Evolutionary conservation across 1,140 invertebrate genomes (phyloP).

Genomic region (Anastrepha obliqua): DNA sequence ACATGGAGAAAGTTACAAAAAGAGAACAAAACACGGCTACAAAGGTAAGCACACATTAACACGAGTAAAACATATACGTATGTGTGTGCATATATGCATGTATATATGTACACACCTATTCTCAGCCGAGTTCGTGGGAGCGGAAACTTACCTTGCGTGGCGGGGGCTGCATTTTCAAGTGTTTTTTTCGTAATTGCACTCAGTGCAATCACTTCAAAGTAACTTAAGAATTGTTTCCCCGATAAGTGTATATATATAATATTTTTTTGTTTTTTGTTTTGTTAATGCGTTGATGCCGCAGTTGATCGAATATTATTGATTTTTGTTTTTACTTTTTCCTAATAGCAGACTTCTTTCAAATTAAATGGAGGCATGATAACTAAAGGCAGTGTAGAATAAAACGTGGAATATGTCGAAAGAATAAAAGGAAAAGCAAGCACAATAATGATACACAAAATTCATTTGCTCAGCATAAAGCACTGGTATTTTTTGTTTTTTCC

Average conservation of each 20-base stretch:
- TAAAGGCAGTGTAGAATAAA: neutral
- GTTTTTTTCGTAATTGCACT: constrained; percentile 55
- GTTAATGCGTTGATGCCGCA: neutral
- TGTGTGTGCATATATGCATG: neutral
- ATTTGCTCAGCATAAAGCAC: neutral
- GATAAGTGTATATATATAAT: no score
- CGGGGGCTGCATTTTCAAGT: constrained; percentile 71
- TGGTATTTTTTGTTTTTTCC: neutral
- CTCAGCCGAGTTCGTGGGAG: neutral
- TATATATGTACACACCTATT: neutral
- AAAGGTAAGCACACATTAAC: neutral
- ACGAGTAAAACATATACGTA: neutral
- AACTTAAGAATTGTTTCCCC: constrained; percentile 12
- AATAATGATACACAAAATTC: neutral
- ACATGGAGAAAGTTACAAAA: neutral
- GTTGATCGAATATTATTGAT: neutral
- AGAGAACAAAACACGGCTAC: neutral
- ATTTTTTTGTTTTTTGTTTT: constrained; percentile 42
- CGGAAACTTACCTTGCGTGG: constrained; percentile 70
- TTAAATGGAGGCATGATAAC: constrained; percentile 6
- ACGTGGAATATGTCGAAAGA: neutral
- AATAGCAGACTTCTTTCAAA: neutral
- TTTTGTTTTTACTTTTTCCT: neutral
- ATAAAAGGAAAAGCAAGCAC: neutral
- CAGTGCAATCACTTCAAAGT: constrained; percentile 13